Percentiles rank a stretch among this genome's conserved stretches.
Evolutionary conservation across 2,797 vertebrate genomes (phyloP).

Genomic region (Falco concolor): DNA sequence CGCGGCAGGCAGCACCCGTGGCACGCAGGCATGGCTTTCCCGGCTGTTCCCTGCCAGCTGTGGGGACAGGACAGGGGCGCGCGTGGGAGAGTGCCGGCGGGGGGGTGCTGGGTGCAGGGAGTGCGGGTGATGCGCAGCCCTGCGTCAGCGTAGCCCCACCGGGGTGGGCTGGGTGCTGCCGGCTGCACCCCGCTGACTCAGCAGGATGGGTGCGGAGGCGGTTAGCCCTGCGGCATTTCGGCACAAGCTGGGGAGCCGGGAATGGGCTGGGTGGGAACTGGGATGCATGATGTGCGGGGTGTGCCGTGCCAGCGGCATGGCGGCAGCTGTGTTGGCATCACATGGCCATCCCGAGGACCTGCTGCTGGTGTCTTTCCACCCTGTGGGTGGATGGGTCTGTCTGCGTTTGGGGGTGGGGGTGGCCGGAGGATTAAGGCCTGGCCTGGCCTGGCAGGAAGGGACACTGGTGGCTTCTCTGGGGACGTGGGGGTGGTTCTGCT

Average conservation of each 20-base stretch:
- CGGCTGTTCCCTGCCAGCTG: neutral
- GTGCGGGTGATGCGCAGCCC: accelerated
- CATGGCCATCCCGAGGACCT: neutral
- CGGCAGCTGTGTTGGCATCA: neutral
- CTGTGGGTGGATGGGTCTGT: neutral
- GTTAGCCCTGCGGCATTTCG: neutral
- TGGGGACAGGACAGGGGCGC: neutral
- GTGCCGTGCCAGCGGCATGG: neutral
- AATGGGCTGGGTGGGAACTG: neutral
- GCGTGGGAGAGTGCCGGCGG: neutral
- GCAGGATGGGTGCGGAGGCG: neutral
- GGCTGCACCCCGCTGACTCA: neutral
- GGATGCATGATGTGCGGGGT: neutral
- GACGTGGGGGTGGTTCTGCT: neutral
- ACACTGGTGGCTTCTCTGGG: neutral
- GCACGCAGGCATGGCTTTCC: neutral
- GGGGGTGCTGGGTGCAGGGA: neutral
- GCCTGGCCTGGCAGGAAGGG: neutral
- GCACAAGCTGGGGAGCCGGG: neutral
- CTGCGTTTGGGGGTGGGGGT: neutral
- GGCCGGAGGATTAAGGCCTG: neutral
- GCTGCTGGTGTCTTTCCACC: no score
- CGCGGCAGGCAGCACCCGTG: neutral
- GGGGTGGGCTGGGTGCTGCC: neutral
- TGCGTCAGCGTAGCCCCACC: neutral